Evolutionary conservation across 2,888 invertebrate genomes (phyloP), one percentile per base, ranked within the genome.

Genomic region (Ethmia dodecea): DNA sequence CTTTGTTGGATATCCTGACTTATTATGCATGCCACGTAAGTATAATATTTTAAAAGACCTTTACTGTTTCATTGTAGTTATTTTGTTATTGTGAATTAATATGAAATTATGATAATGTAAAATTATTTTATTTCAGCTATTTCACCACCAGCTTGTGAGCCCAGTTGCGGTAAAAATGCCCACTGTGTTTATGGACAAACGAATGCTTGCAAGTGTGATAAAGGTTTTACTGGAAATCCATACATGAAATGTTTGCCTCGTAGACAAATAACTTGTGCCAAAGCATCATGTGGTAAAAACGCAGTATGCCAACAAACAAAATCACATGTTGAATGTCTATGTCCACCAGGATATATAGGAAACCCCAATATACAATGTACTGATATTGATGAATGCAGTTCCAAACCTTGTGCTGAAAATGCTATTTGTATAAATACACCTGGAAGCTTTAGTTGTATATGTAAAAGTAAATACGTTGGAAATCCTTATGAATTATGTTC

Each of bases 11-110:
- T 95, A 96, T 69, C 95, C 96, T 1, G 94, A 95, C 63, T 81
- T 95, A 14, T 88, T 96, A 31, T 96, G 96, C 60, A 95, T 96
- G 92, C 96, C 96, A 62, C 95, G 94, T 94, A 89, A 93, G 93
- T 91, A 47, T 33, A n/a, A n/a, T n/a, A n/a, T n/a, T n/a, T n/a
- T n/a, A n/a, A n/a, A n/a, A n/a, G n/a, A n/a, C n/a, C n/a, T n/a
- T n/a, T n/a, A n/a, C n/a, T n/a, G n/a, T n/a, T n/a, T n/a, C n/a
- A n/a, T n/a, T n/a, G n/a, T n/a, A n/a, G n/a, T n/a, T n/a, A n/a
- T n/a, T n/a, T n/a, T n/a, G n/a, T n/a, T n/a, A n/a, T n/a, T n/a
- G n/a, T n/a, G n/a, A n/a, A n/a, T n/a, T n/a, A n/a, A n/a, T n/a
- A n/a, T n/a, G n/a, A n/a, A n/a, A n/a, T n/a, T n/a, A n/a, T n/a